Evolutionary conservation across 2,113 vertebrate genomes (phyloP), one percentile per base, ranked within the genome.

Genomic region (Eonycteris spelaea): DNA sequence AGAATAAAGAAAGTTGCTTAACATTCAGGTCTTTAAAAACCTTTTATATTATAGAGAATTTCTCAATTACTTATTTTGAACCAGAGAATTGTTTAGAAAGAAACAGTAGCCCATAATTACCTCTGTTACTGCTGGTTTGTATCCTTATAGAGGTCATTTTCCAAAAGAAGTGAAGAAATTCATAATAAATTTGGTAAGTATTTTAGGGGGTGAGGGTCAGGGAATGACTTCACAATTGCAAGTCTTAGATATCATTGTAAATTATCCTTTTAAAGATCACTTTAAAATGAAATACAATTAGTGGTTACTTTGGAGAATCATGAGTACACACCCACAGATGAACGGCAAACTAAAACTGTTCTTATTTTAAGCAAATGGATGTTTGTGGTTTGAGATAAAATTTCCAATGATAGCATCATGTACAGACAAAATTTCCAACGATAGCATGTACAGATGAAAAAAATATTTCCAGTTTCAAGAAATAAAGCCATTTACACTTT

Each of bases 271-370:
- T 93, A 92, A 94, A 95, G 89, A 97, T 95, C 73, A 91, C 61
- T 98, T 75, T 84, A 73, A 95, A 96, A 88, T 83, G 94, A 97
- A 96, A 95, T 79, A 70, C 91, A 96, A 96, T 97, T 98, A 97
- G 97, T 91, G 97, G 96, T 95, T 95, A 89, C 97, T 94, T 93
- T 94, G 93, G 95, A 86, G 77, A 57, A 57, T 89, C 85, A n/a
- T 63, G 86, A 78, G 48, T 68, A 35, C 84, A 82, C 3, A 78
- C 55, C 77, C 94, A 94, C 95, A 96, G 96, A 96, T 95, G 82
- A 83, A 86, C 3, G 33, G 95, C 92, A 97, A 97, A 94, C 86
- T 94, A 91, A 96, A 97, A 75, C 95, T 68, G 7, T 82, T 82
- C 65, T 96, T 93, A 94, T 96, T 96, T 91, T 96, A 91, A 96